These are phyloP conservation scores for Phaedon cochleariae DNA, from an alignment of 2,888 invertebrate genomes.

Conservation along the genomic window DNA sequence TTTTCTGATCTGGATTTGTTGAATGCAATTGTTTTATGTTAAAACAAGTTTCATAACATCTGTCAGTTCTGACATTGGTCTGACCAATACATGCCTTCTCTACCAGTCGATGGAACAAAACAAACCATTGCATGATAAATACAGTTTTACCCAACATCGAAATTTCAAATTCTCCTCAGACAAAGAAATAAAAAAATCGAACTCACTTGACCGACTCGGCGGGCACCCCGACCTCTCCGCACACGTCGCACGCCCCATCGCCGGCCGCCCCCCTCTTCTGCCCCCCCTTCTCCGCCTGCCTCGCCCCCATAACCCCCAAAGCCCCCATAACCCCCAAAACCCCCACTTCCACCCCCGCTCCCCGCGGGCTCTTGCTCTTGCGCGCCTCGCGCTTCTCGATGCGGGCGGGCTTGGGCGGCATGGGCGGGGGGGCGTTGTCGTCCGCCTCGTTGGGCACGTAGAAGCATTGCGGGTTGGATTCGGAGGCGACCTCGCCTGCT, in stretches of 20 bases:
- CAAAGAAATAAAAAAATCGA: background rate
- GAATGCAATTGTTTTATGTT: too few relatives aligned
- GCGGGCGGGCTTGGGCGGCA: conserved; percentile 26
- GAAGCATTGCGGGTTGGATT: conserved; percentile 79
- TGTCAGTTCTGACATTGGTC: too few relatives aligned
- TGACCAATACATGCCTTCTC: too few relatives aligned
- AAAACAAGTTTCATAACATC: too few relatives aligned
- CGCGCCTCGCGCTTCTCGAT: conserved; percentile 36
- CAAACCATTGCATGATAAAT: too few relatives aligned
- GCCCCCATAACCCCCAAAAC: too few relatives aligned
- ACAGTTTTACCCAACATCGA: too few relatives aligned
- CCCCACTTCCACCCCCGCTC: conserved; percentile 23
- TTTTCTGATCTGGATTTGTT: too few relatives aligned
- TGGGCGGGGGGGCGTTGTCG: conserved; percentile 62
- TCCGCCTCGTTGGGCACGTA: conserved; percentile 76
- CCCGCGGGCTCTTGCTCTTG: conserved; percentile 40
- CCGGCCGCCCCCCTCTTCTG: conserved; percentile 8
- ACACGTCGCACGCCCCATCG: conserved; percentile 73
- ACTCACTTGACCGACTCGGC: conserved; percentile 75
- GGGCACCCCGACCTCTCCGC: conserved; percentile 68
- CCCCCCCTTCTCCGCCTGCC: background rate
- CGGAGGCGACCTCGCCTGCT: conserved; percentile 72
- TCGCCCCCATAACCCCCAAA: too few relatives aligned
- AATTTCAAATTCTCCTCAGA: background rate
- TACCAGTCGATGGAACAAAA: too few relatives aligned